These are phyloP conservation scores for Saguinus midas DNA, from an alignment of 2,113 vertebrate species.

Conservation along the genomic window DNA sequence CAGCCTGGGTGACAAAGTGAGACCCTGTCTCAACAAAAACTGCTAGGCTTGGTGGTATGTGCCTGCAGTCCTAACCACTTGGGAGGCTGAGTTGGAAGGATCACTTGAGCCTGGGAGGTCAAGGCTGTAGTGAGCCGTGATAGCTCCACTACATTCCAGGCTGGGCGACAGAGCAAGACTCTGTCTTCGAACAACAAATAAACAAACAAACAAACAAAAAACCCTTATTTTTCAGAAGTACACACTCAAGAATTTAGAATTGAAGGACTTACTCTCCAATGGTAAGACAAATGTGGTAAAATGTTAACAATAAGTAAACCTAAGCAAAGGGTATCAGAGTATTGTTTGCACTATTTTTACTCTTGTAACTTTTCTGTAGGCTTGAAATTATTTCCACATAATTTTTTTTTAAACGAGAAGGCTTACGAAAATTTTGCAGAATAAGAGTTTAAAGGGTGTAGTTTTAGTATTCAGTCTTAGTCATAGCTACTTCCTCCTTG, in stretches of 20 bases:
- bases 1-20: no score
- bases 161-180: no score
- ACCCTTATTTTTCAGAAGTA: neutral
- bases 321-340: neutral
- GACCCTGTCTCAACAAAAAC: no score
- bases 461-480: no score
- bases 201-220: no score
- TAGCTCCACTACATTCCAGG: no score
- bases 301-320: neutral
- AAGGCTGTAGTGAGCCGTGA: no score
- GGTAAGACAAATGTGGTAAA: neutral
- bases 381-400: slow-evolving; percentile 14
- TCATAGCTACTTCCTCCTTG: neutral
- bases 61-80: no score
- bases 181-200: no score
- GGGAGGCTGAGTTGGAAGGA: no score
- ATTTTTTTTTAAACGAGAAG: neutral
- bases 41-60: no score
- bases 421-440: neutral
- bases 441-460: neutral
- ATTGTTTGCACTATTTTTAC: neutral
- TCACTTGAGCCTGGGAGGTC: no score
- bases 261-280: neutral
- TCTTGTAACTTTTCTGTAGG: neutral
- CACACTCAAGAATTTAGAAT: neutral